These are phyloP conservation scores for Drosophila orena DNA, from an alignment of 1,140 invertebrate species.

Conservation along the genomic window DNA sequence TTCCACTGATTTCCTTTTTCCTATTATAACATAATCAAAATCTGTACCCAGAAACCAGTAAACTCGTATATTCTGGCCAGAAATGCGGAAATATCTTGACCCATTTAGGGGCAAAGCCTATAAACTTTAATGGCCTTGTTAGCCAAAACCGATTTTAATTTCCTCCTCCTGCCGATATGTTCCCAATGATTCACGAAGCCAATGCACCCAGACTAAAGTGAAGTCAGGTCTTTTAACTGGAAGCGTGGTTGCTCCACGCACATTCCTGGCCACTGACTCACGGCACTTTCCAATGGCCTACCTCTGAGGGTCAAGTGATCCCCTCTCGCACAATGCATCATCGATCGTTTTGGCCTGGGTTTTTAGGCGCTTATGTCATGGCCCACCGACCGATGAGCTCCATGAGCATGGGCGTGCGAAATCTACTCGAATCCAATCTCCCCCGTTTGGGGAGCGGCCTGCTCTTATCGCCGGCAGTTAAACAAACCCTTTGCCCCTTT, in stretches of 20 bases:
- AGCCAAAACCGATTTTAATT: conserved; percentile 30
- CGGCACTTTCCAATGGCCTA: conserved; percentile 18
- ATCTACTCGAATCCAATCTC: conserved; percentile 16
- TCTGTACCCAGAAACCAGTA: background rate
- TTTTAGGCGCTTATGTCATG: conserved; percentile 70
- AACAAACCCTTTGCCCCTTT: conserved; percentile 25
- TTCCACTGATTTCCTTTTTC: background rate
- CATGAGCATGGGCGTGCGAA: conserved; percentile 5
- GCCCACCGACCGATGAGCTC: background rate
- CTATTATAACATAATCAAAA: background rate
- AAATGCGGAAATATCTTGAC: conserved; percentile 13
- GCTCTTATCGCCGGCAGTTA: conserved; percentile 32
- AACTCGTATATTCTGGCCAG: background rate
- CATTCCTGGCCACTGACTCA: conserved; percentile 38
- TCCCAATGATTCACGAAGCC: conserved; percentile 17
- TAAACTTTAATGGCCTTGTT: conserved; percentile 19
- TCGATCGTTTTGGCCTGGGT: conserved; percentile 42
- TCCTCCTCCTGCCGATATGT: conserved; percentile 17
- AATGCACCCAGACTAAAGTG: conserved; percentile 11
- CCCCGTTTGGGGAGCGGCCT: conserved; percentile 16
- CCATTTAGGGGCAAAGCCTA: background rate
- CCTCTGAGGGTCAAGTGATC: conserved; percentile 50
- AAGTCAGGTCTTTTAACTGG: conserved; percentile 24
- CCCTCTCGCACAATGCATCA: conserved; percentile 55
- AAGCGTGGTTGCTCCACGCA: conserved; percentile 22